Base-by-base conservation (phyloP, 2,113 vertebrate species). In the Oncorhynchus mykiss region DNA sequence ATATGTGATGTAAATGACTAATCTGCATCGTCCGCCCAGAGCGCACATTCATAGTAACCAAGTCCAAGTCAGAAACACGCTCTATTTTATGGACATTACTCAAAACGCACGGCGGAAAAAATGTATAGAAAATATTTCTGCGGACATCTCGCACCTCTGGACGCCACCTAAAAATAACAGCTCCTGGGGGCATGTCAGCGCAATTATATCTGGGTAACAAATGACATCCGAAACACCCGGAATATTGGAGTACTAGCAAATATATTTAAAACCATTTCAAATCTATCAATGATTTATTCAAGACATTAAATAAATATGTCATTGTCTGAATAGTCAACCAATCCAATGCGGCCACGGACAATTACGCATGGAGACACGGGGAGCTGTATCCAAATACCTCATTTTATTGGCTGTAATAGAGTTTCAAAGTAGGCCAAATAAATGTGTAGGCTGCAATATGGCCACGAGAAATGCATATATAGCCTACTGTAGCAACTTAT, bases 51-150 rank as follows among this genome's bases (percentile, higher is more conserved):
- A 70, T 5, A 24, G 11, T 49, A 77, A 7, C 64, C 70, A 29
- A 65, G 2, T 8, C 64, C 70, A 29, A 65, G 2, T 8, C 27
- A 67, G 14, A 34, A 0, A 57, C n/a, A 71, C 72, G 64, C 0
- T 59, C 73, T 45, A 29, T 81, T 76, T 62, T 57, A 27, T 48
- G 62, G 77, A 0, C 60, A n/a, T n/a, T n/a, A 68, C 29, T 82
- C 80, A 70, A 83, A 78, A 85, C 84, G 84, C 89, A 82, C 82
- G 84, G 71, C 82, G 83, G 72, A 5, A 68, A 16, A 16, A 16
- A 11, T 18, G 7, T 18, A n/a, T 34, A 3, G 6, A 68, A 34
- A 68, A 62, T 22, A 0, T 62, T 22, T 22, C 59, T 22, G 59
- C 9, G n/a, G 59, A n/a, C 59, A 62, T 22, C 2, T 62, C n/a